phyloP scores from a whole-genome alignment of 2,888 invertebrate species.

The Carcina quercana region DNA sequence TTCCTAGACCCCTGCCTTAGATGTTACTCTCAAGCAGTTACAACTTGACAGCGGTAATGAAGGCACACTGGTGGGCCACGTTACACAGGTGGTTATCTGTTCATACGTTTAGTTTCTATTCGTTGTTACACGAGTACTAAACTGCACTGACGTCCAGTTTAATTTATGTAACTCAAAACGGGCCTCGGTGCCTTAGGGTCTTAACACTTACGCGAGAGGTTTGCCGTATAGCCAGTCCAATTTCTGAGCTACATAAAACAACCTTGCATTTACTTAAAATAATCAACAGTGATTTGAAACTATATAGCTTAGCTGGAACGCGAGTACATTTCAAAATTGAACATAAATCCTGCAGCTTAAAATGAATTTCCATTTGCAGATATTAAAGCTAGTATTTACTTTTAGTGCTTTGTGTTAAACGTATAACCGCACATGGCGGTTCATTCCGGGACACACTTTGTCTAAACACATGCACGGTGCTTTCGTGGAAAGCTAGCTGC shows the following conservation, averaged over 20 bases:
- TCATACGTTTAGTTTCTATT: constrained; percentile 39
- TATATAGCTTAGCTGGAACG: constrained; percentile 1
- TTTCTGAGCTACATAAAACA: constrained; percentile 28
- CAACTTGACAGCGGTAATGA: constrained; percentile 24
- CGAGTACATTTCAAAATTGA: too few species aligned
- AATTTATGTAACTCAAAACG: constrained; percentile 40
- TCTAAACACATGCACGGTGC: constrained; percentile 47
- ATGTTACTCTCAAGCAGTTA: constrained; percentile 14
- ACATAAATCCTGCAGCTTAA: neutral
- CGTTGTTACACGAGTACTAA: constrained; percentile 39
- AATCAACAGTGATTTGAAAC: too few species aligned
- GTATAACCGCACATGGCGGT: constrained; percentile 43
- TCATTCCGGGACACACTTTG: constrained; percentile 41
- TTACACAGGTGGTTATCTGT: constrained; percentile 31
- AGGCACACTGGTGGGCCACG: constrained; percentile 24
- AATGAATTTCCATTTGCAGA: constrained; percentile 21
- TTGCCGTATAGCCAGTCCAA: constrained; percentile 34
- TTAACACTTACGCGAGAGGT: constrained; percentile 29
- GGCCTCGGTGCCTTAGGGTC: constrained; percentile 30
- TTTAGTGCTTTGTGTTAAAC: constrained; percentile 25
- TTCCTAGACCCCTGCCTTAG: constrained; percentile 34
- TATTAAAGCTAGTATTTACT: constrained; percentile 19
- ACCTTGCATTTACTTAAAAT: neutral
- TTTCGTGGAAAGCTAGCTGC: constrained; percentile 53
- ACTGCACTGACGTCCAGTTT: constrained; percentile 39